Conservation (phyloP, 1,140 invertebrate genomes). For the Drosophila rufa region DNA sequence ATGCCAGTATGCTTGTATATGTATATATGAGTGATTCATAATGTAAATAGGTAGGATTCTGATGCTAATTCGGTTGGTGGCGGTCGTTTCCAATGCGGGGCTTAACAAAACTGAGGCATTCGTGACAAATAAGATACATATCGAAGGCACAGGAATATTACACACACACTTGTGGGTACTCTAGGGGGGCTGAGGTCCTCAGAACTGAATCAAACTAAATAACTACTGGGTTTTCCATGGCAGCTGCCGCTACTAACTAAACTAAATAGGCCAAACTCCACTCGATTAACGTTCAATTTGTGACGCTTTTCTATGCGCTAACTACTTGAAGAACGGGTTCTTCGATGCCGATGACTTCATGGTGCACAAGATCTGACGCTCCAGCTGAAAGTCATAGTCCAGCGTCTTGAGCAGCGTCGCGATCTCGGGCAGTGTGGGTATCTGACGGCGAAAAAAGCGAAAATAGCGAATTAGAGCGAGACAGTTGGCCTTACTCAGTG, state of each 20-base stretch:
- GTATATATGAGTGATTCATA: conserved; percentile 42
- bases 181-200: conserved; percentile 50
- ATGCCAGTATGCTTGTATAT: conserved; percentile 8
- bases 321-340: conserved; percentile 84
- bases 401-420: conserved; percentile 63
- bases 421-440: conserved; percentile 73
- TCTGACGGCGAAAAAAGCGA: conserved; percentile 25
- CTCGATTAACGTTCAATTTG: conserved; percentile 27
- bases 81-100: conserved; percentile 5
- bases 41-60: conserved; percentile 51
- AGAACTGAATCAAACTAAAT: conserved; percentile 38
- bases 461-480: conserved; percentile 5
- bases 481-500: background rate
- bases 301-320: background rate
- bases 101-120: conserved; percentile 16
- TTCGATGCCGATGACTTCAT: conserved; percentile 84
- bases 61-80: conserved; percentile 7
- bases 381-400: conserved; percentile 84
- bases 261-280: conserved; percentile 36
- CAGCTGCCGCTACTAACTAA: conserved; percentile 27
- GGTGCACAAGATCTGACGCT: conserved; percentile 84
- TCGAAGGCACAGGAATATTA: conserved; percentile 76
- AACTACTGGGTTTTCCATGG: conserved; percentile 20
- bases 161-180: conserved; percentile 32
- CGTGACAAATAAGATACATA: conserved; percentile 60